phyloP scores from a whole-genome alignment of 2,113 vertebrate species.

The Spea multiplicata region DNA sequence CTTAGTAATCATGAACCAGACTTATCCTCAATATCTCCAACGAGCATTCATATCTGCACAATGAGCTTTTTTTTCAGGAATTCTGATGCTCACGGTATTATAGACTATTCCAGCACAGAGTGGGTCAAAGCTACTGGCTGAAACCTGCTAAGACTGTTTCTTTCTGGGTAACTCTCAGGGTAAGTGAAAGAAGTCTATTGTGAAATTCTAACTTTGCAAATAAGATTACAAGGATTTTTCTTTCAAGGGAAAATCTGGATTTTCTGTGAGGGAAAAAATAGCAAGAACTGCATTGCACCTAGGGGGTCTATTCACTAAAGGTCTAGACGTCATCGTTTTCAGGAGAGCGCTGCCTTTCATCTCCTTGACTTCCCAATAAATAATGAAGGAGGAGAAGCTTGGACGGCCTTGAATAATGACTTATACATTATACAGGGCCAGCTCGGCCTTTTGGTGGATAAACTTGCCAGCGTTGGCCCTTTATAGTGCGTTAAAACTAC shows the following conservation, averaged over 20 bases:
- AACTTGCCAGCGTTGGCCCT: too few relatives aligned
- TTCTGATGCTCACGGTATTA: slow-evolving; percentile 14
- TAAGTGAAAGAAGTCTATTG: slow-evolving; percentile 18
- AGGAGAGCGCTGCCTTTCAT: background rate
- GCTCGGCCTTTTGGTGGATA: too few relatives aligned
- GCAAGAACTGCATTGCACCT: background rate
- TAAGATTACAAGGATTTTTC: slow-evolving; percentile 16
- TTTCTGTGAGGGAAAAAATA: slow-evolving; percentile 11
- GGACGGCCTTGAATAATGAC: too few relatives aligned
- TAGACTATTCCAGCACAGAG: slow-evolving; percentile 9
- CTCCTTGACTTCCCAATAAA: too few relatives aligned
- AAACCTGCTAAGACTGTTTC: slow-evolving; percentile 38
- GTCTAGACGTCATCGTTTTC: background rate
- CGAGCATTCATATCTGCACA: background rate
- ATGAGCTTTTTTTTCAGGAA: slow-evolving; percentile 17
- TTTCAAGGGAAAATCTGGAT: slow-evolving; percentile 35
- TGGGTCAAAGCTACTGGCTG: slow-evolving; percentile 28
- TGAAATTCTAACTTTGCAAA: slow-evolving; percentile 10
- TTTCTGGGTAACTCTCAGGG: slow-evolving; percentile 31
- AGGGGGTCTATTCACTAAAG: background rate
- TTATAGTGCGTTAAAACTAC: too few relatives aligned
- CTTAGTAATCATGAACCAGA: background rate
- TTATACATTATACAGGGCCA: too few relatives aligned
- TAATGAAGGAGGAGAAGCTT: too few relatives aligned
- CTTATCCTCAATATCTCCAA: background rate